Conservation (phyloP, 2,888 invertebrate genomes). For the Sipha maydis region DNA sequence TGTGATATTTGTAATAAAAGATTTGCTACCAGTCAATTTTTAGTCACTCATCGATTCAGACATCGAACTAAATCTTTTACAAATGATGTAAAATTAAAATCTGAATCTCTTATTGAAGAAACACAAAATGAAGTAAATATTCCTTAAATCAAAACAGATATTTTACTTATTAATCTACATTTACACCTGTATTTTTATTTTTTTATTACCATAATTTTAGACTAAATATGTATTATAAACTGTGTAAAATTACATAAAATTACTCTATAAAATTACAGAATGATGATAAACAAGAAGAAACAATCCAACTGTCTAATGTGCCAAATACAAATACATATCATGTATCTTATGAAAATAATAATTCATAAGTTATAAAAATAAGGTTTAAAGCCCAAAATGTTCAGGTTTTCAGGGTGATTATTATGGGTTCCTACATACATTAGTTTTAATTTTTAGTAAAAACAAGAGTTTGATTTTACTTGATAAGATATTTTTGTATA, state of each 20-base stretch:
- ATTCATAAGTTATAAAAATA: conserved; percentile 30
- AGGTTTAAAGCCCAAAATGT: conserved; percentile 51
- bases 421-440: conserved; percentile 59
- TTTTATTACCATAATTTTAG: too few relatives aligned
- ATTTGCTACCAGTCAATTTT: conserved; percentile 74
- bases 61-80: conserved; percentile 68
- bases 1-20: conserved; percentile 73
- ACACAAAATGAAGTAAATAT: conserved; percentile 32
- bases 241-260: too few relatives aligned
- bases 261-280: conserved; percentile 21
- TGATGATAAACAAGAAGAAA: conserved; percentile 18
- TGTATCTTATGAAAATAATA: conserved; percentile 47
- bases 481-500: conserved; percentile 6
- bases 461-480: conserved; percentile 3
- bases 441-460: conserved; percentile 33
- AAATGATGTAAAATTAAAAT: not conserved
- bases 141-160: not conserved
- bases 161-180: not conserved
- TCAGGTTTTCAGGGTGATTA: conserved; percentile 59
- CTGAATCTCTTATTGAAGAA: conserved; percentile 16
- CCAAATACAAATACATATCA: conserved; percentile 56
- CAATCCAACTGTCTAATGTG: conserved; percentile 37
- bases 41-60: conserved; percentile 73
- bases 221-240: too few relatives aligned
- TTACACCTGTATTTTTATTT: not conserved